A percentile compares a stretch with the other conserved stretches of the same genome.
These are phyloP conservation scores for Passer domesticus DNA, from an alignment of 2,113 vertebrate genomes.

Conservation along the genomic window DNA sequence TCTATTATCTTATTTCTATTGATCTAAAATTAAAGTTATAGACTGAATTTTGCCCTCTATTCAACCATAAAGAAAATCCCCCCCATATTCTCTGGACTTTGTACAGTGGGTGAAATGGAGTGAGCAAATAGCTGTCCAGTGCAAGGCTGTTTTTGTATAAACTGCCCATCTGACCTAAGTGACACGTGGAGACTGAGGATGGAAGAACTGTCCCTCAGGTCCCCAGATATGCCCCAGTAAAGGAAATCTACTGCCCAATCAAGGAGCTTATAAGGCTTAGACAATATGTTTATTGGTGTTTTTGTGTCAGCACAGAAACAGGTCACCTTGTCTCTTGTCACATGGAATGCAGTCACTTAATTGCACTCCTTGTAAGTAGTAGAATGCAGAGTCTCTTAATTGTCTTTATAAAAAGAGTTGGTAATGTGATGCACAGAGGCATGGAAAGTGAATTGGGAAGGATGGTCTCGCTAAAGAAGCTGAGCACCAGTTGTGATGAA, in stretches of 20 bases:
- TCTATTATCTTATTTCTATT: background rate
- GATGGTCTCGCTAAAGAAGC: fast-evolving
- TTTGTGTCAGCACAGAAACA: background rate
- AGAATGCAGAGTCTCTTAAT: background rate
- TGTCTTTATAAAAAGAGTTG: background rate
- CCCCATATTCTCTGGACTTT: background rate
- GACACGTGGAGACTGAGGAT: background rate
- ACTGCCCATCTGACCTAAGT: background rate
- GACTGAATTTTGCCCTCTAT: background rate
- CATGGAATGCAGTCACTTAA: background rate
- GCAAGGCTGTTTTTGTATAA: background rate
- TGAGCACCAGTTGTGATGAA: background rate
- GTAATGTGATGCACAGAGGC: background rate
- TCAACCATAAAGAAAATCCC: background rate
- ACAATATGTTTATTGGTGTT: background rate
- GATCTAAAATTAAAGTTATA: conserved; percentile 6
- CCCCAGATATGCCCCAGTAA: background rate
- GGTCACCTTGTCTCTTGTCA: background rate
- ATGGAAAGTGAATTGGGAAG: background rate
- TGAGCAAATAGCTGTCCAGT: background rate
- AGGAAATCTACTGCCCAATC: background rate
- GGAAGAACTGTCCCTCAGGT: background rate
- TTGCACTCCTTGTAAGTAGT: background rate
- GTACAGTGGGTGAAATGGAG: background rate
- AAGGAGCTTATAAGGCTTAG: background rate